These are phyloP conservation scores for Actinemys pallida DNA, from an alignment of 2,113 vertebrate genomes.

Conservation along the genomic window DNA sequence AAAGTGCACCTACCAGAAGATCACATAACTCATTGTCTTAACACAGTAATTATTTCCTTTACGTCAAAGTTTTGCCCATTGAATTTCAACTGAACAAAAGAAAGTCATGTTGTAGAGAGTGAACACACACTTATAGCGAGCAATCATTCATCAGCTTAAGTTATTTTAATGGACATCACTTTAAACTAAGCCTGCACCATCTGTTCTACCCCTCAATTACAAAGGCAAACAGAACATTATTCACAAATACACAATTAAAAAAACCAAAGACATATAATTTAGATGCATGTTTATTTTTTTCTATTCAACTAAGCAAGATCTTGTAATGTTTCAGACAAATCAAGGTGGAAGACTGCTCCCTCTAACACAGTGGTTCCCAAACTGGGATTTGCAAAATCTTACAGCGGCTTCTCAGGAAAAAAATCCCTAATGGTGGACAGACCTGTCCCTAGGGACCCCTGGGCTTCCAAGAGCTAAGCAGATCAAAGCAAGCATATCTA, in stretches of 20 bases:
- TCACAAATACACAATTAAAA: slow-evolving; percentile 23
- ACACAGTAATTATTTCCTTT: slow-evolving; percentile 52
- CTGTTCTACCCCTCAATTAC: slow-evolving; percentile 71
- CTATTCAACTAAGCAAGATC: neutral
- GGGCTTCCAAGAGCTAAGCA: too few species aligned
- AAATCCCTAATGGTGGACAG: too few species aligned
- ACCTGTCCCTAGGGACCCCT: too few species aligned
- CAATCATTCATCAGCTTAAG: slow-evolving; percentile 68
- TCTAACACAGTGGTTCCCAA: neutral
- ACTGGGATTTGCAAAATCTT: too few species aligned
- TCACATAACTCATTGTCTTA: slow-evolving; percentile 12
- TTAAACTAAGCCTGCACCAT: slow-evolving; percentile 72
- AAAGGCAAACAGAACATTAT: slow-evolving; percentile 27
- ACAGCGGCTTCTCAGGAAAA: too few species aligned
- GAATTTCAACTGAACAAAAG: slow-evolving; percentile 41
- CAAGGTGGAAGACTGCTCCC: slow-evolving; percentile 8
- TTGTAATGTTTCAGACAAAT: slow-evolving; percentile 27
- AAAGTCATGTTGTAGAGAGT: slow-evolving; percentile 33
- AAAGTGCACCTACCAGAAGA: slow-evolving; percentile 46
- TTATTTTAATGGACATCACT: slow-evolving; percentile 67
- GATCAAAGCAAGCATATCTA: too few species aligned
- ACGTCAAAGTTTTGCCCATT: slow-evolving; percentile 7
- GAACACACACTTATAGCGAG: slow-evolving; percentile 30
- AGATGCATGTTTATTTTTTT: slow-evolving; percentile 39
- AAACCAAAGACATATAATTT: slow-evolving; percentile 42